phyloP scores from a whole-genome alignment of 2,797 vertebrate species.

The Rhinogobio ventralis region DNA sequence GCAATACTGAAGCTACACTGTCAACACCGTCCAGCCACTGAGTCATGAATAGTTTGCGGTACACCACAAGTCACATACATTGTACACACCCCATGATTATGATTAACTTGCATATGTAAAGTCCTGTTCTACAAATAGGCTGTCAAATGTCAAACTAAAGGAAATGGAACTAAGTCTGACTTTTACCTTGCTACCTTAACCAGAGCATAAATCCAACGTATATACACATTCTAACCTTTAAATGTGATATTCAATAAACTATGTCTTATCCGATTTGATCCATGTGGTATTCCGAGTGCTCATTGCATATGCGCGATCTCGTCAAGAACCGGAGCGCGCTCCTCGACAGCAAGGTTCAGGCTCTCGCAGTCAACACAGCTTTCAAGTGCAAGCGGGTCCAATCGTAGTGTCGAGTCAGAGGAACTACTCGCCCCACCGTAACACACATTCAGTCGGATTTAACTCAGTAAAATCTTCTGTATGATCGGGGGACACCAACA shows the following conservation, averaged over 20 bases:
- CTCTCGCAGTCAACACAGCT: conserved; percentile 71
- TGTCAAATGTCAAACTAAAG: background rate
- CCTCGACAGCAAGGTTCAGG: conserved; percentile 75
- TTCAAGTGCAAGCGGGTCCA: conserved; percentile 72
- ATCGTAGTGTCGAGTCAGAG: conserved; percentile 77
- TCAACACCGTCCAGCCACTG: conserved; percentile 5
- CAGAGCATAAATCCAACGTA: background rate
- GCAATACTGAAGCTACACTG: background rate
- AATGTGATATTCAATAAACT: background rate
- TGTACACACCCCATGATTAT: background rate
- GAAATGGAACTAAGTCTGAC: background rate
- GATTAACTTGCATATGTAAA: conserved; percentile 2
- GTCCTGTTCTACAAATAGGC: background rate
- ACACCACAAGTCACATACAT: conserved; percentile 5
- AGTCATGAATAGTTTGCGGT: background rate
- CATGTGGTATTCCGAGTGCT: conserved; percentile 26
- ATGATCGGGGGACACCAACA: conserved; percentile 81
- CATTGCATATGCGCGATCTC: conserved; percentile 74
- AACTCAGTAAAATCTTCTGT: conserved; percentile 77
- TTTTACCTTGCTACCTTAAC: background rate
- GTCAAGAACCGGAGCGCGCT: conserved; percentile 77
- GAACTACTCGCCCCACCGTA: conserved; percentile 67
- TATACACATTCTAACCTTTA: background rate
- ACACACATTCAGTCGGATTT: conserved; percentile 68
- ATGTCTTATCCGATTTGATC: conserved; percentile 15